Evolutionary conservation across 2,888 invertebrate genomes (phyloP).

Genomic region (Andrena flavipes): DNA sequence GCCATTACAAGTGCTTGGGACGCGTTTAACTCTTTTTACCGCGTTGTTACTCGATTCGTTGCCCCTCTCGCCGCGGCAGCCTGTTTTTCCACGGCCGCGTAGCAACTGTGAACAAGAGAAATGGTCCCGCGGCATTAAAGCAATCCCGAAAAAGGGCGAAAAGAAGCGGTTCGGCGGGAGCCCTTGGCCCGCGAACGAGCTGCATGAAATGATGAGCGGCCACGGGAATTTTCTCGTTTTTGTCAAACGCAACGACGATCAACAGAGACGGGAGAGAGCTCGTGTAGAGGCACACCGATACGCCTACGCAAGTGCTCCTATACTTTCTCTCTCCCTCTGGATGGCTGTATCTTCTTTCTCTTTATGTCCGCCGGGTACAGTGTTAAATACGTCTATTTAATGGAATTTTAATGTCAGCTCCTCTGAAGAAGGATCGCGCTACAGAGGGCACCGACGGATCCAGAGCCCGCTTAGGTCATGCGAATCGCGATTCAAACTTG

Average conservation of each 20-base stretch:
- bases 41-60: slow-evolving; percentile 47
- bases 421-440: slow-evolving; percentile 41
- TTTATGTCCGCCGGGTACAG: slow-evolving; percentile 30
- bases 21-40: slow-evolving; percentile 62
- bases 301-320: neutral
- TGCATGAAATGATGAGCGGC: slow-evolving; percentile 46
- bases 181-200: slow-evolving; percentile 17
- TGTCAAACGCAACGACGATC: slow-evolving; percentile 27
- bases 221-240: slow-evolving; percentile 52
- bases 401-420: slow-evolving; percentile 66
- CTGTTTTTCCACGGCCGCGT: slow-evolving; percentile 27
- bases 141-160: slow-evolving; percentile 43
- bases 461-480: neutral
- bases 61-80: neutral
- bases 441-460: slow-evolving; percentile 19
- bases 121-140: slow-evolving; percentile 54
- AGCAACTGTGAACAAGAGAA: slow-evolving; percentile 39
- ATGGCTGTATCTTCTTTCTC: slow-evolving; percentile 15
- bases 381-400: slow-evolving; percentile 68
- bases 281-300: neutral
- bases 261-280: neutral
- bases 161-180: slow-evolving; percentile 40
- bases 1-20: slow-evolving; percentile 39
- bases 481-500: neutral
- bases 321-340: neutral